Conservation (phyloP, 1,140 invertebrate genomes). For the Vollenhovia emeryi region DNA sequence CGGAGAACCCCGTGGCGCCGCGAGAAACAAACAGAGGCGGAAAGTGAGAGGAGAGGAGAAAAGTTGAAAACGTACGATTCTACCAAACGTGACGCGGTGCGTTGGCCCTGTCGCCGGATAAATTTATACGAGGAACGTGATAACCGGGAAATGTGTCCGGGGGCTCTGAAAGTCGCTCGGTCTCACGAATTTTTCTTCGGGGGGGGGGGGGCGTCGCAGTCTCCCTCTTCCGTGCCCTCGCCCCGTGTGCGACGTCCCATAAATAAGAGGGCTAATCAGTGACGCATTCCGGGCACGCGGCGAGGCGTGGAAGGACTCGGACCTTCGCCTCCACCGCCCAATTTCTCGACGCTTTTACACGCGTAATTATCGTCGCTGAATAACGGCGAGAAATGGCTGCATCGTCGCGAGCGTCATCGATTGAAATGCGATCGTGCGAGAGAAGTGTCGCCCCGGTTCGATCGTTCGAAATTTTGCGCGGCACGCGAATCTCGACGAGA, state of each 20-base stretch:
- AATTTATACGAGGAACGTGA: constrained; percentile 58
- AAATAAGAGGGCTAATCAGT: constrained; percentile 47
- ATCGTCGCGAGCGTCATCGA: neutral
- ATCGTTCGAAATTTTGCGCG: constrained; percentile 12
- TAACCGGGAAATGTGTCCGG: constrained; percentile 21
- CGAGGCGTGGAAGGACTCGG: neutral
- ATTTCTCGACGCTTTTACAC: constrained; percentile 2
- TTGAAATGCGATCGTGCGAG: neutral
- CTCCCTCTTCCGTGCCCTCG: neutral
- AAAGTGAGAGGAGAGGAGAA: neutral
- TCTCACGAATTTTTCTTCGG: constrained; percentile 30
- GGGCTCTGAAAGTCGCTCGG: constrained; percentile 8
- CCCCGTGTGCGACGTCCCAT: neutral
- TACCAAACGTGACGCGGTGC: neutral
- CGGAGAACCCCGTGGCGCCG: constrained; percentile 5
- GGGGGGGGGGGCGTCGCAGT: neutral
- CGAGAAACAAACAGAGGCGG: constrained; percentile 20
- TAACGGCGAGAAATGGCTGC: neutral
- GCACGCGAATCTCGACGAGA: neutral
- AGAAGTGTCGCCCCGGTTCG: constrained; percentile 12
- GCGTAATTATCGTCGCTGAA: neutral
- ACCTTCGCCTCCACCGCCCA: neutral
- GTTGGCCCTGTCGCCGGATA: neutral
- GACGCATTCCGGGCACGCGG: constrained; percentile 30
- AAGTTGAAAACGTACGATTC: constrained; percentile 1